Conservation (phyloP, 2,888 invertebrate genomes). For the Aphodius granarius region DNA sequence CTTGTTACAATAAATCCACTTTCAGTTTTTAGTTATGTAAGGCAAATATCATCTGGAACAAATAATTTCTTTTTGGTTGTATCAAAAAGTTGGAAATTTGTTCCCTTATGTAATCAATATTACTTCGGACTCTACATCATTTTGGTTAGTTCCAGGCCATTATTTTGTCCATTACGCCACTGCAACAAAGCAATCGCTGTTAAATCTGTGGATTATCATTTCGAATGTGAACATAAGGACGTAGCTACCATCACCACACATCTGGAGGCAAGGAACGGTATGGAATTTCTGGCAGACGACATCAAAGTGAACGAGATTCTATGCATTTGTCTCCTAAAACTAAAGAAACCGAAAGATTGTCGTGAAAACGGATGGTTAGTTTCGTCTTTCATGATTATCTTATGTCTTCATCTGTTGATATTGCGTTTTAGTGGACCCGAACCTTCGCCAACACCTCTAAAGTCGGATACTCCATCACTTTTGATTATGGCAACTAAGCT, state of each 20-base stretch:
- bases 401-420: too few relatives aligned
- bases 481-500: constrained; percentile 42
- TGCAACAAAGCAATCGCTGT: constrained; percentile 59
- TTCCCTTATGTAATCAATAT: neutral
- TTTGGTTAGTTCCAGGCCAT: constrained; percentile 46
- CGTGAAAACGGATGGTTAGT: neutral
- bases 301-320: constrained; percentile 40
- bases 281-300: constrained; percentile 44
- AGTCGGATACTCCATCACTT: constrained; percentile 36
- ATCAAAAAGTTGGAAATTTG: too few relatives aligned
- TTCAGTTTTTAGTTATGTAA: too few relatives aligned
- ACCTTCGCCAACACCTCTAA: neutral
- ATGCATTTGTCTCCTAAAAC: constrained; percentile 36
- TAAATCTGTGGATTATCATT: constrained; percentile 58
- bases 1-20: too few relatives aligned
- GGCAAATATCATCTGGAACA: too few relatives aligned
- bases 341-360: constrained; percentile 1
- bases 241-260: constrained; percentile 43
- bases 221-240: constrained; percentile 58
- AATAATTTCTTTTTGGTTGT: too few relatives aligned
- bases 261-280: constrained; percentile 43
- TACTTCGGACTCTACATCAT: neutral
- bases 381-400: neutral
- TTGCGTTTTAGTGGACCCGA: constrained; percentile 1
- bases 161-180: constrained; percentile 57